Percentiles rank a stretch among this genome's conserved stretches.
phyloP scores from a whole-genome alignment of 2,113 vertebrate species.

The Albula glossodonta region DNA sequence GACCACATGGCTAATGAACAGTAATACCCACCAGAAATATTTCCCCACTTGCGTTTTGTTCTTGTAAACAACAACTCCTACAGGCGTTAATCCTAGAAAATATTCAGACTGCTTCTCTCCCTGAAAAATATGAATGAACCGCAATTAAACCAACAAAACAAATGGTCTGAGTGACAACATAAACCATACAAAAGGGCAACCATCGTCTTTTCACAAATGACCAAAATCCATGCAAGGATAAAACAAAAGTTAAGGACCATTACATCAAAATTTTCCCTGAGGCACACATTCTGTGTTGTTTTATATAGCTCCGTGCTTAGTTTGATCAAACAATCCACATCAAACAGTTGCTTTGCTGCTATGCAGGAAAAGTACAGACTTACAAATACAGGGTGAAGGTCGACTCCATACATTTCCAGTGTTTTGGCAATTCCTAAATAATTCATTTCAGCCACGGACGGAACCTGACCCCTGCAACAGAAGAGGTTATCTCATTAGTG shows the following conservation, averaged over 20 bases:
- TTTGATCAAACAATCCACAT: not conserved
- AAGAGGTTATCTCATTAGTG: conserved; percentile 32
- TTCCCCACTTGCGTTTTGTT: conserved; percentile 91
- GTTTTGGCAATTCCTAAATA: conserved; percentile 82
- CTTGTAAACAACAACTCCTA: conserved; percentile 87
- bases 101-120: conserved; percentile 89
- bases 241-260: not conserved
- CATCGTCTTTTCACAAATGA: not conserved
- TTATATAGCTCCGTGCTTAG: not conserved
- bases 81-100: conserved; percentile 86
- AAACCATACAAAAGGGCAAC: not conserved
- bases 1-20: not conserved
- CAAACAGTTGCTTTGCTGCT: not conserved
- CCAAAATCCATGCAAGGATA: not conserved
- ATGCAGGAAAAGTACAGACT: conserved; percentile 52
- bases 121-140: conserved; percentile 62
- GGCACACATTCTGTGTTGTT: not conserved
- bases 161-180: not conserved
- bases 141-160: not conserved
- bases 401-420: conserved; percentile 91
- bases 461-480: conserved; percentile 76
- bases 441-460: conserved; percentile 80
- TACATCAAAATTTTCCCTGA: conserved; percentile 2
- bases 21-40: conserved; percentile 85
- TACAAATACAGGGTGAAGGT: conserved; percentile 88